Base-by-base conservation (phyloP, 1,140 invertebrate genomes). In the Globodera rostochiensis region DNA sequence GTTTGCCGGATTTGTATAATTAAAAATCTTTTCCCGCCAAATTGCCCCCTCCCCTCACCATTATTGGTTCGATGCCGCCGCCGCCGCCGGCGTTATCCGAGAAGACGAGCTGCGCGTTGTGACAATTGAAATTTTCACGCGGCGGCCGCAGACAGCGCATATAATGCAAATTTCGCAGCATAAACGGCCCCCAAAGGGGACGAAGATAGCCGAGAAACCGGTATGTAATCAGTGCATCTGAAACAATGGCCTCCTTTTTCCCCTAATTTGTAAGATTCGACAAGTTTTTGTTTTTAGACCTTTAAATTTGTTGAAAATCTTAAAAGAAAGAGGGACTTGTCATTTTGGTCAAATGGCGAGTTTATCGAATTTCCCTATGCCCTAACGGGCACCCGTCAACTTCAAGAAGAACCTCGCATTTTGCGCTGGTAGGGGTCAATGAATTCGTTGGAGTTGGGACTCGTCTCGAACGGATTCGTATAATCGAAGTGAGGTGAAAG, bases 141-240 rank as follows among this genome's bases (percentile, higher is more conserved):
- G 57, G 66, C 36, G 46, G 73, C 13, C 45, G 47, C 3, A 53
- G 11, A 19, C 45, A 36, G 11, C 76, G 21, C 64, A 78, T 78
- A 46, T 78, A 78, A 36, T 64, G 69, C 7, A 78, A 78, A 78
- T 78, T 78, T 2, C 76, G 76, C 19, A 45, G 36, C 19, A 78
- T 53, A 78, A 78, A 78, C 21, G 76, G 49, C 9, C 64, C 60
- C 50, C 36, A 77, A 77, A 77, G 13, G 8, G 76, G 76, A 9
- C 76, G 25, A 25, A n/a, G 19, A 64, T 60, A 25, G 66, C 70
- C 70, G 21, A 78, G 49, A 64, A 78, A 78, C 1, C 76, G 76
- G 64, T 78, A 78, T 13, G 69, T 19, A 46, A 64, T 64, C 19
- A 78, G 15, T 11, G 70, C 25, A 49, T 78, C 76, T 78, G 60